Evolutionary conservation across 2,888 invertebrate genomes (phyloP).

Genomic region (Andricus curvator): DNA sequence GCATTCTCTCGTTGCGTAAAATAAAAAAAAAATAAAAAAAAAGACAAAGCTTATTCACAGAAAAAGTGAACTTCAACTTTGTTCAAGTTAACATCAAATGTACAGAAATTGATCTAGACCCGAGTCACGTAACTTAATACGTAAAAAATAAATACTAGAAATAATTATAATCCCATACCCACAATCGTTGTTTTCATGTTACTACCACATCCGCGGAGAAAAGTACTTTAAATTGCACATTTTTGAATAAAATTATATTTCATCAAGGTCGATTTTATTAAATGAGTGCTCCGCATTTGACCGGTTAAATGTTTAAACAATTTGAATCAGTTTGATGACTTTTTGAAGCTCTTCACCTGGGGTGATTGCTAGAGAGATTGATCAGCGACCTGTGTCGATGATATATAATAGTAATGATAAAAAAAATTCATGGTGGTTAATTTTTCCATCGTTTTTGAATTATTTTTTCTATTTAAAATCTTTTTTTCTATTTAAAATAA

Average conservation of each 20-base stretch:
- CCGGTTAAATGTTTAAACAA: too few species aligned
- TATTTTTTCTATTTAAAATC: too few species aligned
- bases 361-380: too few species aligned
- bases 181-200: conserved; percentile 7
- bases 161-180: conserved; percentile 18
- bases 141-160: conserved; percentile 14
- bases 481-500: too few species aligned
- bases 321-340: too few species aligned
- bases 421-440: too few species aligned
- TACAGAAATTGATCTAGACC: neutral
- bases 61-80: conserved; percentile 22
- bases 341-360: too few species aligned
- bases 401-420: too few species aligned
- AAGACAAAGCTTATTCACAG: neutral
- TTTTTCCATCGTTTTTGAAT: too few species aligned
- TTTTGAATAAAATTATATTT: neutral
- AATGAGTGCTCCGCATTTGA: too few species aligned
- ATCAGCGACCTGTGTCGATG: too few species aligned
- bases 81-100: neutral
- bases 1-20: conserved; percentile 32
- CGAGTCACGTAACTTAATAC: conserved; percentile 7
- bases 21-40: neutral
- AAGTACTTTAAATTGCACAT: neutral
- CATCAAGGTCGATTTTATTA: neutral
- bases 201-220: neutral